Evolutionary conservation across 2,113 vertebrate species (phyloP).

Genomic region (Trogon melanurus): DNA sequence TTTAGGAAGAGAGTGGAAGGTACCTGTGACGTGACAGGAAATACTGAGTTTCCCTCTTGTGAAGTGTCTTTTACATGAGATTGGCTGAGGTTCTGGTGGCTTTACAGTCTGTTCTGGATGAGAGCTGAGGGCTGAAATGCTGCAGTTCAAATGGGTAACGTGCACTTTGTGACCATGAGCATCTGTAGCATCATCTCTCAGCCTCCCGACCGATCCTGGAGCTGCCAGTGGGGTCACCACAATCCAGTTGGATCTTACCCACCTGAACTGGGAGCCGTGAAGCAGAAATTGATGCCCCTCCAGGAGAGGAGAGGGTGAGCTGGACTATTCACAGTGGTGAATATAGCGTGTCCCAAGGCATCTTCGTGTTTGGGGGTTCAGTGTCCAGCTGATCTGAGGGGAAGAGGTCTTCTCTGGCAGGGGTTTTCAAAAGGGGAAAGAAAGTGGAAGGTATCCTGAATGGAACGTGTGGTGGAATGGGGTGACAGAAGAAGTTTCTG

Average conservation of each 20-base stretch:
- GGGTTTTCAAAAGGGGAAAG: not conserved
- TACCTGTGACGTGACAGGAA: not conserved
- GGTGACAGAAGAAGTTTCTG: not conserved
- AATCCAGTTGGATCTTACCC: not conserved
- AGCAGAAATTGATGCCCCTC: not conserved
- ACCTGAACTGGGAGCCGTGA: not conserved
- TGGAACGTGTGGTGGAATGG: not conserved
- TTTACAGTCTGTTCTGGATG: not conserved
- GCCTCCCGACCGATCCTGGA: not conserved
- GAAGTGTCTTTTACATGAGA: not conserved
- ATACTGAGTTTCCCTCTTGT: not conserved
- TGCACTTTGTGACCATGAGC: not conserved
- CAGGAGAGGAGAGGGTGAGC: not conserved
- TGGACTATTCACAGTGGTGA: not conserved
- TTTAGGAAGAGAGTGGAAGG: not conserved
- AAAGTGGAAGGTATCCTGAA: not conserved
- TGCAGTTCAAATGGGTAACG: not conserved
- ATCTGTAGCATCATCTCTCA: not conserved
- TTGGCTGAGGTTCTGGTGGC: not conserved
- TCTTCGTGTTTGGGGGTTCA: not conserved
- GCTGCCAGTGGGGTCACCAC: fast-evolving
- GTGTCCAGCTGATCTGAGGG: not conserved
- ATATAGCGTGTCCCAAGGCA: not conserved
- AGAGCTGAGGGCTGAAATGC: too few relatives aligned
- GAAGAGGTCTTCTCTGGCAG: not conserved